Evolutionary conservation across 2,888 invertebrate species (phyloP).

Genomic region (Acanthacorydalis orientalis): DNA sequence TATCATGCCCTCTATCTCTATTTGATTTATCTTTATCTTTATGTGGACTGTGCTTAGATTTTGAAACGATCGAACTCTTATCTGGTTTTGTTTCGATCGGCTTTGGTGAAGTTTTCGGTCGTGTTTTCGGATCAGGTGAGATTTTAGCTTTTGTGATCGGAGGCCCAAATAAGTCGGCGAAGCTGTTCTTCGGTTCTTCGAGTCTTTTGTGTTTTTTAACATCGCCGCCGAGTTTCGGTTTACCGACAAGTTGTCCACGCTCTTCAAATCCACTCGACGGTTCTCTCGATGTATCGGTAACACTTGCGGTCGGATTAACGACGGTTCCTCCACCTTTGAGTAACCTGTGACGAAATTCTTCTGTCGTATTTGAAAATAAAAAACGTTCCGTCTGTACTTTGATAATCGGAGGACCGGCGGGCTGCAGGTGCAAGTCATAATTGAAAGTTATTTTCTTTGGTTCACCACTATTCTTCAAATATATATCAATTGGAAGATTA

Average conservation of each 20-base stretch:
- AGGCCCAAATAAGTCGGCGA: conserved; percentile 67
- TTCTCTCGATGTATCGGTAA: conserved; percentile 32
- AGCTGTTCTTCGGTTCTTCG: conserved; percentile 38
- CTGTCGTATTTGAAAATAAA: conserved; percentile 69
- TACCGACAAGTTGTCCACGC: conserved; percentile 42
- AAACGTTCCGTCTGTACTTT: conserved; percentile 64
- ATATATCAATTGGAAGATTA: conserved; percentile 73
- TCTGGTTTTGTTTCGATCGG: conserved; percentile 37
- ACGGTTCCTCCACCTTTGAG: conserved; percentile 69
- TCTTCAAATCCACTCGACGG: conserved; percentile 33
- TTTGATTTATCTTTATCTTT: conserved; percentile 30
- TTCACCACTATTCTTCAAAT: conserved; percentile 76
- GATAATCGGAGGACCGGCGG: conserved; percentile 52
- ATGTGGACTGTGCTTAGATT: conserved; percentile 34
- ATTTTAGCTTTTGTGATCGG: conserved; percentile 63
- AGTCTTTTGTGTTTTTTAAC: conserved; percentile 23
- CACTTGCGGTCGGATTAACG: background rate
- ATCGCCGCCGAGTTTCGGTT: conserved; percentile 45
- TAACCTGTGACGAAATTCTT: conserved; percentile 76
- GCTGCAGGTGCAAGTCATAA: conserved; percentile 75
- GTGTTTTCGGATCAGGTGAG: conserved; percentile 42
- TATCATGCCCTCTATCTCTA: conserved; percentile 25
- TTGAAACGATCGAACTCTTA: conserved; percentile 14
- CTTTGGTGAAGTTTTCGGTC: conserved; percentile 21
- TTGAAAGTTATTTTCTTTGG: conserved; percentile 68